A percentile compares a stretch with the other conserved stretches of the same genome.
Conservation (phyloP, 2,797 vertebrate genomes). For the Lagocephalus sceleratus region DNA sequence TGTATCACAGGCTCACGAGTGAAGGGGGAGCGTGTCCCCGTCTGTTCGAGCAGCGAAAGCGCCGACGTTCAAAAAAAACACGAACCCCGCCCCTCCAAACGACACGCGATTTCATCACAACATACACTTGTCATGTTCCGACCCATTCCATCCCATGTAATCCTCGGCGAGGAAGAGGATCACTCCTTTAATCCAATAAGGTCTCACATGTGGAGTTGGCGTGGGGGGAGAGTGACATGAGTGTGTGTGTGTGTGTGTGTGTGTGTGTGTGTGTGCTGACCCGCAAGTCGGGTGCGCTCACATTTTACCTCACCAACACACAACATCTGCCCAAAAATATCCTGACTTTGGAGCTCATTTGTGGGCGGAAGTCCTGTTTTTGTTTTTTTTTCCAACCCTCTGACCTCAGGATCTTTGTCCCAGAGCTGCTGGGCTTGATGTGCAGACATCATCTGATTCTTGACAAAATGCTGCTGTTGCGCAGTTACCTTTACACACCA, state of each 20-base stretch:
- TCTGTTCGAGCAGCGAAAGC: neutral
- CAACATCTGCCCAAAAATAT: neutral
- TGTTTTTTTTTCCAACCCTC: neutral
- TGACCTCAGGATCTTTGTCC: no score
- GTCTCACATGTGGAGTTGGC: slow-evolving; percentile 36
- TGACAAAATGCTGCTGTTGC: no score
- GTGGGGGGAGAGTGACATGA: slow-evolving; percentile 9
- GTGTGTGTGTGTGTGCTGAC: no score
- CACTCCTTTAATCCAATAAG: slow-evolving; percentile 57
- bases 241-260: no score
- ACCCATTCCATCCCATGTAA: slow-evolving; percentile 30
- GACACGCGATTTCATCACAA: neutral
- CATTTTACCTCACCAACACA: neutral
- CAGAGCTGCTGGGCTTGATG: no score
- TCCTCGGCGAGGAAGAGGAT: slow-evolving; percentile 40
- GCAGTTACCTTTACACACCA: no score
- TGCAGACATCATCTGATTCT: no score
- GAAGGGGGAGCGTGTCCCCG: neutral
- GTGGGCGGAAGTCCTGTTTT: neutral
- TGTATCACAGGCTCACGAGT: no score
- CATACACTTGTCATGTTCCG: slow-evolving; percentile 7
- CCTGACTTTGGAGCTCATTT: no score
- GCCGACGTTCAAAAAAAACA: neutral
- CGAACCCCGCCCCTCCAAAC: neutral
- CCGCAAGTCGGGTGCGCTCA: neutral